These are phyloP conservation scores for Otocyon megalotis DNA, from an alignment of 2,113 vertebrate species.

Conservation along the genomic window DNA sequence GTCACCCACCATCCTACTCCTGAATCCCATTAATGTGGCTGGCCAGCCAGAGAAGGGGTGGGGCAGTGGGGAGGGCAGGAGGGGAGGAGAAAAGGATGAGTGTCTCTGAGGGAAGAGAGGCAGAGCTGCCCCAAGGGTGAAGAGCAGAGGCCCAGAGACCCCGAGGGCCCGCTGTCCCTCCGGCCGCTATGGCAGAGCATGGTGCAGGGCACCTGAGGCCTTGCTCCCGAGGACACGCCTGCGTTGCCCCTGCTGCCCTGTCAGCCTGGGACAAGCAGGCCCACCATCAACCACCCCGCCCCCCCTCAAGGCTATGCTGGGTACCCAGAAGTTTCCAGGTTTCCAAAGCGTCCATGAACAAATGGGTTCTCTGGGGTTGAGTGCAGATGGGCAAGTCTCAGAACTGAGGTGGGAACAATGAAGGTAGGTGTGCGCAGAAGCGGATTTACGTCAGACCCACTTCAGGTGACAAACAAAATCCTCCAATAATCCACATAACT, in stretches of 20 bases:
- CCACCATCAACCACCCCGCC: no score
- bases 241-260: no score
- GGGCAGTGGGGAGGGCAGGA: neutral
- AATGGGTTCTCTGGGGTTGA: neutral
- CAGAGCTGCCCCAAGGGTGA: neutral
- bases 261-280: no score
- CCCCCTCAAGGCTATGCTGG: no score
- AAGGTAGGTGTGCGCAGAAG: neutral
- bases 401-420: neutral
- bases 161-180: no score
- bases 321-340: neutral
- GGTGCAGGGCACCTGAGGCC: no score
- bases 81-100: neutral
- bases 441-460: neutral
- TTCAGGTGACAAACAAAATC: neutral
- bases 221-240: no score
- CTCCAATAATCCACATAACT: neutral
- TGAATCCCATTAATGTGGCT: fast-evolving
- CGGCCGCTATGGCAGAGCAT: no score
- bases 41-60: neutral
- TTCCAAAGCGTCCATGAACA: neutral
- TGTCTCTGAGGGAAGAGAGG: neutral
- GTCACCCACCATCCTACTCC: neutral
- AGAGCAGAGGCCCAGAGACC: neutral
- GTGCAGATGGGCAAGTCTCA: neutral